Base-by-base conservation (phyloP, 64 coral and sea anemone genomes). In the Montipora efflorescens region DNA sequence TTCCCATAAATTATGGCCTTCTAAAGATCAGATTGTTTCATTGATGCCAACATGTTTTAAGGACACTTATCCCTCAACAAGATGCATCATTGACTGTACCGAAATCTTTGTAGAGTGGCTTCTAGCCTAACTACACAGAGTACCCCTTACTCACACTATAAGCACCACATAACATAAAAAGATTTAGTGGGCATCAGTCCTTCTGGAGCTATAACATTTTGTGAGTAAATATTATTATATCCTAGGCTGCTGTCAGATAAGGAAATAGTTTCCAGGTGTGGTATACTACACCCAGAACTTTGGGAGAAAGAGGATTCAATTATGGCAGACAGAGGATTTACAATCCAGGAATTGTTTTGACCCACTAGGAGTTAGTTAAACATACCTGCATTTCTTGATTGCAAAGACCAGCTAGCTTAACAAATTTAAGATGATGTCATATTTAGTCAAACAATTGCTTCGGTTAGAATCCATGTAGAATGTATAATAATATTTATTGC, bases 391-490 rank as follows among this genome's bases (percentile, higher is more conserved):
- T 87, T 85, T 76, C 51, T 91, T 22, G 92, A 94, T 81, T 86
- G 77, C 19, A 79, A 53, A 44, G 86, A 82, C 49, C 92, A 89
- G 78, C 64, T 90, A n/a, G n/a, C n/a, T n/a, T 53, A 23, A 47
- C 66, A 76, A 71, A 69, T n/a, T n/a, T n/a, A n/a, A n/a, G 80
- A 84, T 68, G 87, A 95, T 78, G 93, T 95, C 51, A 21, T 62
- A 78, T 8, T 16, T 21, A 93, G 84, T 77, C 92, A 93, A 64
- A 79, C 51, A 79, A 93, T 93, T 87, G 92, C 92, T 47, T 83
- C 93, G 67, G 80, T 90, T 68, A 90, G 93, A 90, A 95, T 90
- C 52, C 87, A 95, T 83, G 88, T 95, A 47, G 88, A 95, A 86
- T 74, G 79, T 94, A 58, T 74, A n/a, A n/a, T n/a, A n/a, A n/a